phyloP scores from a whole-genome alignment of 2,888 invertebrate species.

The Athalia cordata region DNA sequence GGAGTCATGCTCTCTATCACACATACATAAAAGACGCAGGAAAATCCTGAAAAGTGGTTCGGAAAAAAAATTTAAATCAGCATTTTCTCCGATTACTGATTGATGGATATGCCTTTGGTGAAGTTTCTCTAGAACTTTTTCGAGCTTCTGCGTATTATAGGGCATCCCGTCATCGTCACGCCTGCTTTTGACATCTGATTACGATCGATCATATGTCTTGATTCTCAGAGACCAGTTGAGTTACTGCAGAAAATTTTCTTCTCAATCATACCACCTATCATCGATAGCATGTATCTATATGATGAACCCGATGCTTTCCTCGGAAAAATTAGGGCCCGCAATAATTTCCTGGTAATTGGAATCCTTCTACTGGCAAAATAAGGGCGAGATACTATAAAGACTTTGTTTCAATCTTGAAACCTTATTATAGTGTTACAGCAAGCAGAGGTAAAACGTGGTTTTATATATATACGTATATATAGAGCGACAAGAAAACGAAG shows the following conservation, averaged over 20 bases:
- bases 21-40: background rate
- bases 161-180: constrained; percentile 23
- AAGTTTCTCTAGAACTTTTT: constrained; percentile 24
- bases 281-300: background rate
- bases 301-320: background rate
- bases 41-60: background rate
- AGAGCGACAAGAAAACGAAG: constrained; percentile 35
- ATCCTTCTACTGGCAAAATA: background rate
- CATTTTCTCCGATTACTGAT: constrained; percentile 20
- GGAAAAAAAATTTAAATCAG: background rate
- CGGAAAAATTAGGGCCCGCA: background rate
- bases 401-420: constrained; percentile 29
- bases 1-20: background rate
- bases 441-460: constrained; percentile 10
- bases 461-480: constrained; percentile 22
- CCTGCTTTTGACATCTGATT: constrained; percentile 42
- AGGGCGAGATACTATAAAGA: constrained; percentile 17
- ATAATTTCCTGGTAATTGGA: background rate
- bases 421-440: background rate
- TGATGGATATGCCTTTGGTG: constrained; percentile 32
- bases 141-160: constrained; percentile 31
- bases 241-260: constrained; percentile 7
- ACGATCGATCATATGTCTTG: constrained; percentile 38
- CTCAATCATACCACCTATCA: background rate
- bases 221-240: constrained; percentile 13